Base-by-base conservation (phyloP, 92 coral and sea anemone genomes). In the Isaurus tuberculatus region DNA sequence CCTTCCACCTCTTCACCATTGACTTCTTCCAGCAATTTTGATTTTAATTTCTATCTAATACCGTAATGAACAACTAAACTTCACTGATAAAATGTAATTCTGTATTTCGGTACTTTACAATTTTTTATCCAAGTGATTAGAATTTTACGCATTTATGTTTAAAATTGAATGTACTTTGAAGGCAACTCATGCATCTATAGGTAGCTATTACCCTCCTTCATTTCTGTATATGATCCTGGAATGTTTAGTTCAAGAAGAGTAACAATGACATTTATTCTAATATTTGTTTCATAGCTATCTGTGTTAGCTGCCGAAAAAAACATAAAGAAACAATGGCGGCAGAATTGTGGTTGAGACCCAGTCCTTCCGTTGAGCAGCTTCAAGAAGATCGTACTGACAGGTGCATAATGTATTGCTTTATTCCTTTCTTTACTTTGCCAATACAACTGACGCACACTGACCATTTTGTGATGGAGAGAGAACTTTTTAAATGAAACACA, bases 321-420 rank as follows among this genome's bases (percentile, higher is more conserved):
- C 9, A 16, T 14, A 3, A 51, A 51, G n/a, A 19, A 51, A 51
- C 17, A 51, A 51, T 51, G n/a, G 58, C 0, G 58, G 58, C 58
- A 51, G 58, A 51, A 16, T 16, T 51, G 58, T 51, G 58, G 58
- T 51, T 51, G 58, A 51, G 58, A 51, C 58, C 58, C 58, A 51
- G 58, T 51, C 58, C 58, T 51, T 51, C 58, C 58, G 58, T 14
- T 51, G 58, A 51, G 58, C 58, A 51, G 58, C 58, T 51, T 0
- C 25, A 51, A 51, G 20, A 51, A 51, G 20, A 51, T 1, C 20
- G 5, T 51, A 51, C 58, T 16, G 58, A 51, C 58, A 51, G 58
- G 58, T 51, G 58, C 58, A 51, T 51, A 2, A 1, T 14, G 58
- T 51, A 51, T 51, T 51, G 20, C 58, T 51, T 51, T 51, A 1